Evolutionary conservation across 2,797 vertebrate species (phyloP).

Genomic region (Naso thynnoides): DNA sequence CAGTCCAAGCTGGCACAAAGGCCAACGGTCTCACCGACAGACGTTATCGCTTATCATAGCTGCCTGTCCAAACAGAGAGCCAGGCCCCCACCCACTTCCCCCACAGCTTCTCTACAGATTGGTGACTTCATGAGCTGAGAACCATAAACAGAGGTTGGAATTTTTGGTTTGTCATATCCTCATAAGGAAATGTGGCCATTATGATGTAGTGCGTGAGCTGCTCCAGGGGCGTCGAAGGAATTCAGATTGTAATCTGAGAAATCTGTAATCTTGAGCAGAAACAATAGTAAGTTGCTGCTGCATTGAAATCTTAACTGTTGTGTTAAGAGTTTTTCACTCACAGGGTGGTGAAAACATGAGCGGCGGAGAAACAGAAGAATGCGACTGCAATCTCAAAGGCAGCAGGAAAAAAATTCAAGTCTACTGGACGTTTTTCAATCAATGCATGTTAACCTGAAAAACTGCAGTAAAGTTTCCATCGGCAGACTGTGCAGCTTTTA

Average conservation of each 20-base stretch:
- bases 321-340: conserved; percentile 37
- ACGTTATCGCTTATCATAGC: conserved; percentile 70
- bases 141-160: conserved; percentile 82
- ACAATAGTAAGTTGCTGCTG: conserved; percentile 31
- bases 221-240: conserved; percentile 53
- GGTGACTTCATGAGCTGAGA: conserved; percentile 91
- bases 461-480: neutral
- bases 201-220: conserved; percentile 42
- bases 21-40: conserved; percentile 49
- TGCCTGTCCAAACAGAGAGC: conserved; percentile 84
- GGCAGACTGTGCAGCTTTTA: neutral
- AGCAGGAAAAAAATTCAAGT: neutral
- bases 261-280: conserved; percentile 54
- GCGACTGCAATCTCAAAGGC: neutral
- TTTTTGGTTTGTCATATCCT: conserved; percentile 82
- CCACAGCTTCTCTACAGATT: conserved; percentile 72
- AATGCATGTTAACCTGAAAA: neutral
- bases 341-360: conserved; percentile 49
- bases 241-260: conserved; percentile 70
- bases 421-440: neutral
- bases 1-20: conserved; percentile 77
- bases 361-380: conserved; percentile 24
- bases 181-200: conserved; percentile 87
- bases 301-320: conserved; percentile 48
- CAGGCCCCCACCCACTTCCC: conserved; percentile 74